A percentile compares a stretch with the other conserved stretches of the same genome.
Evolutionary conservation across 2,888 invertebrate genomes (phyloP).

Genomic region (Hedya salicella): DNA sequence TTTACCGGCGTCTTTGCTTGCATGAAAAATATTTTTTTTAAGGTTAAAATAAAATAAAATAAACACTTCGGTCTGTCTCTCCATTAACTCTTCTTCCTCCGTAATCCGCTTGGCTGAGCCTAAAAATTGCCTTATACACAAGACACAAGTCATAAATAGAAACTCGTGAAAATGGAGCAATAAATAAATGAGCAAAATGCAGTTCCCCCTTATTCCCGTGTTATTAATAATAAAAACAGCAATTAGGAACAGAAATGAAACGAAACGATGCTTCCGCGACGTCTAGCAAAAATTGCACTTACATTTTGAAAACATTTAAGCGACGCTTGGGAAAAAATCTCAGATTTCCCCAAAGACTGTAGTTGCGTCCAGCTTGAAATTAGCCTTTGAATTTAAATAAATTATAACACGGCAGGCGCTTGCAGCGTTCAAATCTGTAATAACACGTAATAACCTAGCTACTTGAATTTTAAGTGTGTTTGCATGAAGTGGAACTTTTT

Average conservation of each 20-base stretch:
- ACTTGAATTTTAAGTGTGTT: neutral
- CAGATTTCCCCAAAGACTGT: neutral
- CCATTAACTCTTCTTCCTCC: too few relatives aligned
- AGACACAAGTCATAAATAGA: too few relatives aligned
- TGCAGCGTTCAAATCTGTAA: neutral
- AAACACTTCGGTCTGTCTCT: too few relatives aligned
- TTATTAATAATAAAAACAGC: neutral
- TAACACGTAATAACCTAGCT: neutral
- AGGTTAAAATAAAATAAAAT: too few relatives aligned
- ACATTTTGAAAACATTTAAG: conserved; percentile 3
- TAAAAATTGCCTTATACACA: too few relatives aligned
- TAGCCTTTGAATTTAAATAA: neutral
- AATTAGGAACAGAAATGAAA: neutral
- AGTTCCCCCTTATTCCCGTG: neutral
- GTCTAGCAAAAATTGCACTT: conserved; percentile 1
- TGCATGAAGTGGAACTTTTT: neutral
- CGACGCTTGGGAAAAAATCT: neutral
- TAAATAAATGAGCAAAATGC: neutral
- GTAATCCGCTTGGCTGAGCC: too few relatives aligned
- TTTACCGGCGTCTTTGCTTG: too few relatives aligned
- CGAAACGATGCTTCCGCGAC: neutral
- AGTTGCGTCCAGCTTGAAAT: neutral
- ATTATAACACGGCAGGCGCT: neutral
- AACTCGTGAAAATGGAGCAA: neutral
- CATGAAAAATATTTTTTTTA: too few relatives aligned